phyloP scores from a whole-genome alignment of 2,888 invertebrate species.

The Athalia circularis region DNA sequence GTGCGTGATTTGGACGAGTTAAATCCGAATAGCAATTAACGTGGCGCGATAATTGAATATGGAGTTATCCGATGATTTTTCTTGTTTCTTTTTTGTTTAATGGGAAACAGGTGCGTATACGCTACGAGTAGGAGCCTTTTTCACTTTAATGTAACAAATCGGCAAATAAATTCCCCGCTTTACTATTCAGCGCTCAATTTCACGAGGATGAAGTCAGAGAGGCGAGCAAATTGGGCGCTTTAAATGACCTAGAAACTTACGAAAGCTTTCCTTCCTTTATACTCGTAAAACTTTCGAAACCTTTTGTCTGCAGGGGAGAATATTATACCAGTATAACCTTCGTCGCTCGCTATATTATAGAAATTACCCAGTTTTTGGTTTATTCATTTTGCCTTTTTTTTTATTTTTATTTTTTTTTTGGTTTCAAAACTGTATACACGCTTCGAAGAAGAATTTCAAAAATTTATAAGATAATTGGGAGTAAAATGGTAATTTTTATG shows the following conservation, averaged over 20 bases:
- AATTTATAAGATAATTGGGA: too few species aligned
- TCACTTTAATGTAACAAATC: constrained; percentile 25
- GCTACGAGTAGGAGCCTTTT: neutral
- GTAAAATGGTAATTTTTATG: too few species aligned
- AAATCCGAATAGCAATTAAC: too few species aligned
- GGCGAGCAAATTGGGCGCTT: constrained; percentile 25
- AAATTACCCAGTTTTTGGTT: too few species aligned
- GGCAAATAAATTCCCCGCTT: constrained; percentile 21
- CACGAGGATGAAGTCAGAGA: constrained; percentile 18
- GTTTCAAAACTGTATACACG: too few species aligned
- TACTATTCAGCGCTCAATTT: constrained; percentile 39
- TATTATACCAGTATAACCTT: neutral
- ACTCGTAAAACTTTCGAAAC: neutral
- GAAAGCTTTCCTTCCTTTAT: neutral
- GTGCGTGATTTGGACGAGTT: too few species aligned
- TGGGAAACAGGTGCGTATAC: neutral
- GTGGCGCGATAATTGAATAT: neutral
- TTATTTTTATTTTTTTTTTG: too few species aligned
- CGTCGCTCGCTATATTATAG: too few species aligned
- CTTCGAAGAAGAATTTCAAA: too few species aligned
- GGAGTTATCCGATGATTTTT: constrained; percentile 1
- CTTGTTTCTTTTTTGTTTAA: neutral
- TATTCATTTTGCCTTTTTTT: too few species aligned
- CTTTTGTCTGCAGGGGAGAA: neutral
- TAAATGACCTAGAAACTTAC: constrained; percentile 31